A percentile compares a stretch with the other conserved stretches of the same genome.
These are phyloP conservation scores for Alosa alosa DNA, from an alignment of 2,113 vertebrate genomes.

Conservation along the genomic window DNA sequence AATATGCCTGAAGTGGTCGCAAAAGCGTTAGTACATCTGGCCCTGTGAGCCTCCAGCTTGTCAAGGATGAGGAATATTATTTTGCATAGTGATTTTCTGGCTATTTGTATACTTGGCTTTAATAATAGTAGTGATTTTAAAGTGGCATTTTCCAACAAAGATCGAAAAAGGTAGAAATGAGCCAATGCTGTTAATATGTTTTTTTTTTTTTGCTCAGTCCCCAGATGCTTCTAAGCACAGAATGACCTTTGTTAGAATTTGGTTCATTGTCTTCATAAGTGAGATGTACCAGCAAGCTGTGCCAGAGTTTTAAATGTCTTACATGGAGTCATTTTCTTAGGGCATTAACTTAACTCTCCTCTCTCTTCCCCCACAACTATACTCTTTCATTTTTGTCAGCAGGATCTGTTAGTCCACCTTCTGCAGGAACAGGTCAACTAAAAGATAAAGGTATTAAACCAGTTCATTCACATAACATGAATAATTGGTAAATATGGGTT, in stretches of 20 bases:
- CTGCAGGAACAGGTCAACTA: constrained; percentile 4
- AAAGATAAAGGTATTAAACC: neutral
- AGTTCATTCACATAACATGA: neutral
- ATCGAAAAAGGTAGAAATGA: constrained; percentile 62
- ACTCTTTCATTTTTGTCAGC: constrained; percentile 30
- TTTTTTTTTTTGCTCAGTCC: constrained; percentile 70
- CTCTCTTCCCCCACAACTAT: constrained; percentile 25
- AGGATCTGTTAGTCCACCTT: constrained; percentile 21
- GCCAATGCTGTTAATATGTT: constrained; percentile 55
- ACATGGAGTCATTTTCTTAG: constrained; percentile 58
- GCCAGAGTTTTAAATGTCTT: constrained; percentile 57
- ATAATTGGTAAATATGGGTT: neutral
- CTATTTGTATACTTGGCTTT: too few relatives aligned
- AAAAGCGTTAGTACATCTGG: too few relatives aligned
- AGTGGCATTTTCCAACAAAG: constrained; percentile 61
- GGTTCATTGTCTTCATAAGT: constrained; percentile 60
- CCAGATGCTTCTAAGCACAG: constrained; percentile 68
- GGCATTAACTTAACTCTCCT: constrained; percentile 39
- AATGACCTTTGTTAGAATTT: constrained; percentile 46
- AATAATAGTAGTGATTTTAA: constrained; percentile 34
- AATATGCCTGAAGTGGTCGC: too few relatives aligned
- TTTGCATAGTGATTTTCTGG: too few relatives aligned
- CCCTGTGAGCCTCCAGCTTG: too few relatives aligned
- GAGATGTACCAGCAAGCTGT: constrained; percentile 42
- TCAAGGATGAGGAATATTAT: too few relatives aligned